Conservation (phyloP, 2,797 vertebrate genomes). For the Clarias laeviceps region DNA sequence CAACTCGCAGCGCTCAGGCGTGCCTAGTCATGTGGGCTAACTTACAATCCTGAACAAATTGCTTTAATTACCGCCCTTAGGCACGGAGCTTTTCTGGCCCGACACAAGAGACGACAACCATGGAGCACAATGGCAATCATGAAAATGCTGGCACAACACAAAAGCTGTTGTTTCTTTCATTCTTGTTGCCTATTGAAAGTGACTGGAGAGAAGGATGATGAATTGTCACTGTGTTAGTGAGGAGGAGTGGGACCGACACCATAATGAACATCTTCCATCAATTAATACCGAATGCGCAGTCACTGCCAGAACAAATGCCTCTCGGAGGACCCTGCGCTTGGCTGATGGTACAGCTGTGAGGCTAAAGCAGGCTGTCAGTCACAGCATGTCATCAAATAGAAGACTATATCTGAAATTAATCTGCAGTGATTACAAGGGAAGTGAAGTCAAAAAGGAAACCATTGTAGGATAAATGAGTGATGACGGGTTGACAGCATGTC, state of each 20-base stretch:
- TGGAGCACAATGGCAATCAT: slow-evolving; percentile 7
- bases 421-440: not conserved
- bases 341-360: slow-evolving; percentile 6
- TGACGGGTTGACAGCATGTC: not conserved
- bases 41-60: slow-evolving; percentile 42
- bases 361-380: slow-evolving; percentile 29
- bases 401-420: not conserved
- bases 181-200: slow-evolving; percentile 23
- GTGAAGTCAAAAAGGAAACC: not conserved
- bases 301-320: slow-evolving; percentile 4
- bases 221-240: slow-evolving; percentile 35
- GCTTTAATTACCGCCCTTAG: slow-evolving; percentile 36
- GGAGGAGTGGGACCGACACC: slow-evolving; percentile 28
- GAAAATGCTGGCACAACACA: slow-evolving; percentile 11
- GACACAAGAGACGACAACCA: slow-evolving; percentile 22
- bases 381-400: not conserved
- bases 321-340: slow-evolving; percentile 13
- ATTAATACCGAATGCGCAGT: slow-evolving; percentile 29
- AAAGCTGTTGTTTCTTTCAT: slow-evolving; percentile 26
- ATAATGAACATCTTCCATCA: slow-evolving; percentile 45
- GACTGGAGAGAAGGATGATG: slow-evolving; percentile 29
- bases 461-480: not conserved
- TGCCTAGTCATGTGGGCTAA: not conserved
- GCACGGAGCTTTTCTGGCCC: slow-evolving; percentile 19
- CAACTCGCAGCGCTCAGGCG: not conserved